phyloP scores from a whole-genome alignment of 2,797 vertebrate species.

The Rhadinocentrus ornatus region DNA sequence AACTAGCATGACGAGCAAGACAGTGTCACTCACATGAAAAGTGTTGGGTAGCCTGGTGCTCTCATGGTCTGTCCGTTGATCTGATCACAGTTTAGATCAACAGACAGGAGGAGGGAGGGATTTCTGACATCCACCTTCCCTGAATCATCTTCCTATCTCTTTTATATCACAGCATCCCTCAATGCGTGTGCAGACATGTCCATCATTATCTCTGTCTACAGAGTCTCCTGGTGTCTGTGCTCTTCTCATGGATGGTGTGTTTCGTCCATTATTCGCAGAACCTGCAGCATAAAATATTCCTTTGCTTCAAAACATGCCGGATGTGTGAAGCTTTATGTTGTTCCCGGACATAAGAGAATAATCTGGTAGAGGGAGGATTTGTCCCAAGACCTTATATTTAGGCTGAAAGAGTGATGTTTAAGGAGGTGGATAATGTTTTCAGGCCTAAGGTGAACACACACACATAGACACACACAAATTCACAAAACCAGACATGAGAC shows the following conservation, averaged over 20 bases:
- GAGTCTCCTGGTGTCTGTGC: constrained; percentile 21
- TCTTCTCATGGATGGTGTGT: neutral
- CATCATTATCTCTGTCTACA: constrained; percentile 27
- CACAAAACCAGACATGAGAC: constrained; percentile 5
- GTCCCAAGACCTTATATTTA: neutral
- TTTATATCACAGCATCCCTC: constrained; percentile 21
- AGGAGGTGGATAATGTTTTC: neutral
- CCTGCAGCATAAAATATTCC: neutral
- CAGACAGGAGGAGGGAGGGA: neutral
- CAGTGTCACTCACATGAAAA: neutral
- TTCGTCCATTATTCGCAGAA: constrained; percentile 11
- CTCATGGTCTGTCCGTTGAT: neutral
- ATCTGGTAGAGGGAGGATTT: neutral
- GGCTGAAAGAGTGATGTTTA: constrained; percentile 7
- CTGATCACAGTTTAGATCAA: constrained; percentile 6
- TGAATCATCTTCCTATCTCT: constrained; percentile 24
- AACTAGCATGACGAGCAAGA: too few relatives aligned
- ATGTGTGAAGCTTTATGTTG: neutral
- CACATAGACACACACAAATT: neutral
- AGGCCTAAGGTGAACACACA: neutral
- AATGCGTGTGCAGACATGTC: constrained; percentile 21
- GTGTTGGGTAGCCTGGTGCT: constrained; percentile 1
- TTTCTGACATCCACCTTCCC: constrained; percentile 31
- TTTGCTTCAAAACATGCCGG: constrained; percentile 26
- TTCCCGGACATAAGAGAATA: constrained; percentile 3